Conservation (phyloP, 2,113 vertebrate species). For the Zeus faber region DNA sequence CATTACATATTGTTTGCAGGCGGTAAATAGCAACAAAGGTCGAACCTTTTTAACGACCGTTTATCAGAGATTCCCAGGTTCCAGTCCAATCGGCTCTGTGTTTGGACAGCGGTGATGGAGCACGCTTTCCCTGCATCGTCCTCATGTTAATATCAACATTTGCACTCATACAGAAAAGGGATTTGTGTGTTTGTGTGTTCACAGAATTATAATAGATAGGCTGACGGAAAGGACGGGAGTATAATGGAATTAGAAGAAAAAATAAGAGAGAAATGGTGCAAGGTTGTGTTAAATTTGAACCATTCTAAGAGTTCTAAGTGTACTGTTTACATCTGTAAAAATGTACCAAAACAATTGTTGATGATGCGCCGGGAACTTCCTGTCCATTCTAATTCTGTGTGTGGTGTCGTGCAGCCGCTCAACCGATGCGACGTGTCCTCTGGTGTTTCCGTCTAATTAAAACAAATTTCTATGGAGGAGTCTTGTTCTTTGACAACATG, state of each 20-base stretch:
- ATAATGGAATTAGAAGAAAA: no score
- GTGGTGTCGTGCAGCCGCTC: conserved; percentile 30
- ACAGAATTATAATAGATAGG: not conserved
- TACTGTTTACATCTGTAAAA: no score
- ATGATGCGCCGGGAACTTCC: conserved; percentile 2
- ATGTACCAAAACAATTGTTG: no score
- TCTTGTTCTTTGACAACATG: conserved; percentile 37
- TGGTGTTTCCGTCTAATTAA: conserved; percentile 31
- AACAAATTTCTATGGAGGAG: conserved; percentile 19
- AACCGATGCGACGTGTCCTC: conserved; percentile 26
- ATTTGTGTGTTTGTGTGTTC: not conserved
- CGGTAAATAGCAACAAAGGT: conserved; percentile 14
- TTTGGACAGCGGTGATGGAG: conserved; percentile 9
- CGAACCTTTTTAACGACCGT: not conserved
- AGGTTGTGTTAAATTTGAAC: no score
- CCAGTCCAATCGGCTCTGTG: not conserved
- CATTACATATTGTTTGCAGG: not conserved
- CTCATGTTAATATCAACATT: not conserved
- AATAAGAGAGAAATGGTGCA: no score
- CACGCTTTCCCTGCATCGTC: not conserved
- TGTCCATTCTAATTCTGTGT: conserved; percentile 20
- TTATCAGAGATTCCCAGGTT: not conserved
- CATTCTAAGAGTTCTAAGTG: no score
- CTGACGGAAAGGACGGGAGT: no score
- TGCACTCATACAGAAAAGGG: not conserved